Evolutionary conservation across 2,113 vertebrate species (phyloP), one percentile per base, ranked within the genome.

Genomic region (Callaeas wilsoni): DNA sequence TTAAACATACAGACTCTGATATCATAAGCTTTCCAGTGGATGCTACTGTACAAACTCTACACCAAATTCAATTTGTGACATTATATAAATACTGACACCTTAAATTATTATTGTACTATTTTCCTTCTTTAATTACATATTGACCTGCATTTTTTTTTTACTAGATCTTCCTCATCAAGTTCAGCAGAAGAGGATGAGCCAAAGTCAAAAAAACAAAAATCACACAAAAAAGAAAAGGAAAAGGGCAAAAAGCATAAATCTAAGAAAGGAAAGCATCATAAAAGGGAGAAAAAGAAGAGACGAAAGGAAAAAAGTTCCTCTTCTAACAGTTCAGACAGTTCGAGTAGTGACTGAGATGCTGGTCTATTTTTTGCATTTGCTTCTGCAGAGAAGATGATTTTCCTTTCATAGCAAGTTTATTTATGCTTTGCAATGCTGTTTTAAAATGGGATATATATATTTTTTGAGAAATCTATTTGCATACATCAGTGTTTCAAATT

Each of bases 191-290:
- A 99, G 9, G 97, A 98, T 41, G 93, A 87, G 20, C 97, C 96
- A 73, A 99, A 98, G 97, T 98, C 98, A 96, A 99, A 99, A 97
- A 99, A 99, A 92, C 96, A 98, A 77, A 99, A 99, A 95, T 98
- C 97, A 77, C 98, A 98, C 69, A 99, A 99, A 97, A 99, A 99
- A 97, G 99, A 99, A 96, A 99, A 98, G 90, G 99, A 99, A 96
- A 99, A 98, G 94, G 98, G 98, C 92, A 99, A 98, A 95, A 99
- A 98, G 81, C 98, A 30, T 87, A 98, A 98, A 89, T 98, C 98
- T 46, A 99, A 98, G 93, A 99, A 98, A 90, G 97, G 98, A 68
- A 99, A 99, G 81, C 98, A 97, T 96, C 98, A 98, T 78, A 98
- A 98, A 97, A 99, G 99, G 73, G 98, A 98, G 68, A 98, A 98